Base-by-base conservation (phyloP, 1,140 invertebrate species). In the Diabrotica virgifera region DNA sequence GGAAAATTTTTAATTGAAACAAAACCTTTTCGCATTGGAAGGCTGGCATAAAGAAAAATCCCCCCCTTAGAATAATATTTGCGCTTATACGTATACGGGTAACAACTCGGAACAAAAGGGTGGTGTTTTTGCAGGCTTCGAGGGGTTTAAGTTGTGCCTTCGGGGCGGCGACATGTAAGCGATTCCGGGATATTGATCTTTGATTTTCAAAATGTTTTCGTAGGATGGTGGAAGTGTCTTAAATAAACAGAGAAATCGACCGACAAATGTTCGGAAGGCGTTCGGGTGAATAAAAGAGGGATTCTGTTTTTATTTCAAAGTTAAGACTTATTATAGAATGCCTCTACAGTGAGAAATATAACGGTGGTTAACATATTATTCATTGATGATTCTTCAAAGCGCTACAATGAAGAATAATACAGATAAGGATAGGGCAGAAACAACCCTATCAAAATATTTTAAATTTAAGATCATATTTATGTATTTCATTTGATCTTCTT, bases 1-100 rank as follows among this genome's bases (percentile, higher is more conserved):
- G 6, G 36, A 36, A 57, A 36, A 35, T 57, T 24, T 52, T 60
- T 38, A 60, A 50, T 60, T 38, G 38, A 46, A 46, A n/a, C 40
- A 46, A 46, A 46, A 46, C 40, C n/a, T 46, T 46, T 46, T 46
- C 40, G 40, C n/a, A 46, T 6, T n/a, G 40, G 8, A 46, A 10
- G 8, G n/a, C n/a, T 10, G 12, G 14, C 6, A 14, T 51, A 36
- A 52, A 24, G 35, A 62, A 66, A 62, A 66, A 66, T 63, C 64
- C n/a, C 40, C 68, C 68, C 65, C 58, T 70, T 70, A 68, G 65
- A 70, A 70, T 70, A 70, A 70, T 70, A 70, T 70, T 70, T 70
- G 64, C 58, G 35, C 58, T 46, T 46, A 46, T 63, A 52, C 59
- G 56, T 67, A 67, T 64, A 66, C 62, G 63, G 40, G 66, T 70